Conservation (phyloP, 1,140 invertebrate species). For the Helicoverpa zea region DNA sequence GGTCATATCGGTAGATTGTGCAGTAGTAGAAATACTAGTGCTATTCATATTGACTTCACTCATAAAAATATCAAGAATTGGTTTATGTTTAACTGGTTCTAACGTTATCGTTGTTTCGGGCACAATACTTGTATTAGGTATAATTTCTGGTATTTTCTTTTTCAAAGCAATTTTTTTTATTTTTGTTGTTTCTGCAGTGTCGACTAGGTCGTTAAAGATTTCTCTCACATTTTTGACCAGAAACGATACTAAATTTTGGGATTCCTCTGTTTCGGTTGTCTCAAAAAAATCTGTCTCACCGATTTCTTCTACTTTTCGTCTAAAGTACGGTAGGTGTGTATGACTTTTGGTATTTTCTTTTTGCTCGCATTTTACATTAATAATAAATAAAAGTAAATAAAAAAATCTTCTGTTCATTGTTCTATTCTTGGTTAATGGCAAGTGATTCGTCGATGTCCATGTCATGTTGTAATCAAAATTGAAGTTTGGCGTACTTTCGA, state of each 20-base stretch:
- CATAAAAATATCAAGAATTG: constrained; percentile 30
- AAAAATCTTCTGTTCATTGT: constrained; percentile 28
- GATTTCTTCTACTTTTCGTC: constrained; percentile 64
- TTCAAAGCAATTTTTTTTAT: background rate
- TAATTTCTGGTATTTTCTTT: background rate
- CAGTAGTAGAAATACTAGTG: constrained; percentile 34
- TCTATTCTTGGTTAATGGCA: too few species aligned
- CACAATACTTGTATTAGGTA: constrained; percentile 8
- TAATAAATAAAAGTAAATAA: constrained; percentile 16
- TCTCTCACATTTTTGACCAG: constrained; percentile 70
- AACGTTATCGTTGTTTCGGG: background rate
- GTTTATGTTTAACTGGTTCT: constrained; percentile 2
- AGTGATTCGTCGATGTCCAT: too few species aligned
- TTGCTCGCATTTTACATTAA: constrained; percentile 29
- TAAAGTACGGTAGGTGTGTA: constrained; percentile 60
- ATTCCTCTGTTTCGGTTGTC: constrained; percentile 52
- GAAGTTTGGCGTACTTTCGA: background rate
- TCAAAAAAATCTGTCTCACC: constrained; percentile 47
- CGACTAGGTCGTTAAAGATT: constrained; percentile 61
- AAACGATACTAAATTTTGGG: constrained; percentile 67
- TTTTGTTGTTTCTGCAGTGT: constrained; percentile 33
- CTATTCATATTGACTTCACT: constrained; percentile 24
- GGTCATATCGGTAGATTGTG: constrained; percentile 32
- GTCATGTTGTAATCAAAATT: background rate
- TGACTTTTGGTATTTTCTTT: constrained; percentile 54